phyloP scores from a whole-genome alignment of 1,140 invertebrate genomes.

The Zophobas morio region DNA sequence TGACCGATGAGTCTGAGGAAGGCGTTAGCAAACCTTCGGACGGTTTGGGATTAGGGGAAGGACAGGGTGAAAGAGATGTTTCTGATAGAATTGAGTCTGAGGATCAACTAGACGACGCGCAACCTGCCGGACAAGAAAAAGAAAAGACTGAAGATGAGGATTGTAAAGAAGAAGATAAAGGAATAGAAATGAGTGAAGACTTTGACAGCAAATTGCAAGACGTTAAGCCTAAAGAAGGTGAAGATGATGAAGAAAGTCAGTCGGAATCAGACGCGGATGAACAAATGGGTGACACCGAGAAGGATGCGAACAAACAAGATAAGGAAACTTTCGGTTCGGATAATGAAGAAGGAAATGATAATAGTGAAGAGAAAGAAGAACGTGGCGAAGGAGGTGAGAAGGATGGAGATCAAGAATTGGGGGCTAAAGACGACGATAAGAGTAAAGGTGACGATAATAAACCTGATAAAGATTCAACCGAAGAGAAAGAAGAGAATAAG shows the following conservation, averaged over 20 bases:
- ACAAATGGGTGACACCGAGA: constrained; percentile 95
- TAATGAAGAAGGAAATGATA: constrained; percentile 81
- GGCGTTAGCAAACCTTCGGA: constrained; percentile 74
- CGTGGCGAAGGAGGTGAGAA: constrained; percentile 66
- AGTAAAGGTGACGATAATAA: constrained; percentile 70
- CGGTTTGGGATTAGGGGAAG: constrained; percentile 91
- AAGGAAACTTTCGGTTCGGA: constrained; percentile 93
- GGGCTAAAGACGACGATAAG: constrained; percentile 74
- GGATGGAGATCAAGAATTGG: constrained; percentile 71
- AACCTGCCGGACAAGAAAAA: constrained; percentile 80
- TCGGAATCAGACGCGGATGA: constrained; percentile 88
- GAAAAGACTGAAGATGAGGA: constrained; percentile 82
- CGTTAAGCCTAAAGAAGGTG: constrained; percentile 76
- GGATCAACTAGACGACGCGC: constrained; percentile 94
- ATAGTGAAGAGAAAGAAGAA: constrained; percentile 75
- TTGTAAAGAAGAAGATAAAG: constrained; percentile 93
- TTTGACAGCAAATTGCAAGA: constrained; percentile 90
- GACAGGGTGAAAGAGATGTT: constrained; percentile 94
- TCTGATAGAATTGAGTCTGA: constrained; percentile 93
- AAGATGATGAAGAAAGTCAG: constrained; percentile 76
- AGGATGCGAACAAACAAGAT: constrained; percentile 84
- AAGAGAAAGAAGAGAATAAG: constrained; percentile 71
- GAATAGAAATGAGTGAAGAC: constrained; percentile 94
- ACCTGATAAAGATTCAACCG: constrained; percentile 68
- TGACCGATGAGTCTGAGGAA: constrained; percentile 77